Evolutionary conservation across 2,113 vertebrate genomes (phyloP).

Genomic region (Procavia capensis): DNA sequence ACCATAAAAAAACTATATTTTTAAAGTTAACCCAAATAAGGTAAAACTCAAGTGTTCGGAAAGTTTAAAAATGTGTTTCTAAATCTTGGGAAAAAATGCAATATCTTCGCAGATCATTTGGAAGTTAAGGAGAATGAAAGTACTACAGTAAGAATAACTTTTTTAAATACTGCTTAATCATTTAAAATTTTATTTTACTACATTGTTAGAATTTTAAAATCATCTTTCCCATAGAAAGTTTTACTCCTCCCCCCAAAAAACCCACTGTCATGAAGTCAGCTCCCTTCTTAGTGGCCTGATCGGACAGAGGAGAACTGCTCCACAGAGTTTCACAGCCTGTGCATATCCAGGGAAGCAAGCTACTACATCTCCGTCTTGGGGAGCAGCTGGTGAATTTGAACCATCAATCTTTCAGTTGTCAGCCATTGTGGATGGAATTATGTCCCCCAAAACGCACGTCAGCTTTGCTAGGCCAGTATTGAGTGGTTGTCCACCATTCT

Average conservation of each 20-base stretch:
- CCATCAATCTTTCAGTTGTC: background rate
- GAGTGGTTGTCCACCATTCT: too few relatives aligned
- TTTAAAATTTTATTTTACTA: background rate
- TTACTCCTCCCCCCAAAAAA: background rate
- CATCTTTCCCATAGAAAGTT: background rate
- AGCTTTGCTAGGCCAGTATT: too few relatives aligned
- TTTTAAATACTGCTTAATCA: background rate
- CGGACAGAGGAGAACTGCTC: background rate
- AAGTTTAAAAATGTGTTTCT: background rate
- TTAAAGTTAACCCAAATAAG: background rate
- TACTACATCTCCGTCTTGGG: too few relatives aligned
- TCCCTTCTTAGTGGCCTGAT: too few relatives aligned
- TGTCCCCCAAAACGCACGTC: too few relatives aligned
- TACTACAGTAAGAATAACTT: background rate
- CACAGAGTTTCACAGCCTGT: background rate
- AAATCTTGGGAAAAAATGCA: conserved; percentile 27
- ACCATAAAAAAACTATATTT: too few relatives aligned
- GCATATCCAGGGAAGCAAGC: too few relatives aligned
- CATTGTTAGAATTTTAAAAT: background rate
- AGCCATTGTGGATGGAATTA: background rate
- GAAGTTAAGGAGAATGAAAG: background rate
- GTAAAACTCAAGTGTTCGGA: conserved; percentile 17
- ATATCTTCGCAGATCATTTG: background rate
- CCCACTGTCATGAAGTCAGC: background rate
- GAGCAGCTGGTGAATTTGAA: background rate